Evolutionary conservation across 2,888 invertebrate species (phyloP), one percentile per base, ranked within the genome.

Genomic region (Drosophila neotestacea): DNA sequence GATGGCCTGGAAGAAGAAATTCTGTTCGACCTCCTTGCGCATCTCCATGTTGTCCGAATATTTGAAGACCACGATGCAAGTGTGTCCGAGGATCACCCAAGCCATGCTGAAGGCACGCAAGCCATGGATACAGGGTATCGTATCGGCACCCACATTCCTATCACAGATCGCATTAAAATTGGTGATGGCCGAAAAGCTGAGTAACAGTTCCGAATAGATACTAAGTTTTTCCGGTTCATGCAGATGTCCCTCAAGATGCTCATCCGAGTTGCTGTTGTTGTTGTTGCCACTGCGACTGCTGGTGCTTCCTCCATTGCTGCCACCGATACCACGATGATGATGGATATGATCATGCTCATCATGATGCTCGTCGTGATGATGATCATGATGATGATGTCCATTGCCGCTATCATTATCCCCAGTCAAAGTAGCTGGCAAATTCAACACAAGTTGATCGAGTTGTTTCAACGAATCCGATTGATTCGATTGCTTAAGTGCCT

Each of bases 41-140:
- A 95, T 93, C 58, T 95, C 96, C 91, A 96, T 96, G 92, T 97
- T 97, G 91, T 97, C 97, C 47, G 96, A 95, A 90, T 96, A 97
- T 93, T 97, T 96, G 91, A 96, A 97, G 4, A 95, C 95, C 4
- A 96, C 94, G 82, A 97, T 96, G 90, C 96, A 96, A 0, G 96
- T 95, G 90, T 96, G 96, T 0, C 96, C 96, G 70, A 95, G 93
- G 72, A 95, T 95, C 63, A 95, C 95, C 95, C 95, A 95, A 36
- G 95, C 94, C 94, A 95, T 95, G 81, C 95, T 95, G 68, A 95
- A 92, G 10, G 94, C 94, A 47, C 95, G 92, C 10, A 96, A 92
- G 0, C 96, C 96, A 79, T 96, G 96, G 65, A 96, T 95, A 47
- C 95, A 96, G 10, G 96, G 95, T 71, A 97, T 95, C 0, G 96